Conservation (phyloP, 2,888 invertebrate species). For the Chrysomela aeneicollis region DNA sequence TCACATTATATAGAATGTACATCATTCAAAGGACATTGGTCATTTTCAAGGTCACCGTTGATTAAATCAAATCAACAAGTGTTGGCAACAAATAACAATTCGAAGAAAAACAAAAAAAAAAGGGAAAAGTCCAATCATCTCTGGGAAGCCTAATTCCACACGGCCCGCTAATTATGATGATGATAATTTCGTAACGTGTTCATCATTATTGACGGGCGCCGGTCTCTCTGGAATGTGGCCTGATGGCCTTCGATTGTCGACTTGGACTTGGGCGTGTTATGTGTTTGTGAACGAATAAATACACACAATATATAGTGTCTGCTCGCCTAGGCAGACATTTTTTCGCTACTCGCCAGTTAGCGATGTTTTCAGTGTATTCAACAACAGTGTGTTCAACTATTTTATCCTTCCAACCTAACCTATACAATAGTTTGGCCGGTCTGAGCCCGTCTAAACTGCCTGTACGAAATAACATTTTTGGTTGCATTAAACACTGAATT, state of each 20-base stretch:
- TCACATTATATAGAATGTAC: too few relatives aligned
- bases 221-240: constrained; percentile 49
- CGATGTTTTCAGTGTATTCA: too few relatives aligned
- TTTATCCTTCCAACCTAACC: too few relatives aligned
- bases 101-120: not conserved
- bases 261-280: constrained; percentile 37
- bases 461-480: too few relatives aligned
- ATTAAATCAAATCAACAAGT: too few relatives aligned
- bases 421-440: too few relatives aligned
- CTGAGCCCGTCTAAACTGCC: too few relatives aligned
- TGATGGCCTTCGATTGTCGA: constrained; percentile 51
- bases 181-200: constrained; percentile 47
- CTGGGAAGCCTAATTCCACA: not conserved
- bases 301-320: not conserved
- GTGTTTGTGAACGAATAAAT: constrained; percentile 36
- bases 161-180: not conserved
- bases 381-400: too few relatives aligned
- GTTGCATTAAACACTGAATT: too few relatives aligned
- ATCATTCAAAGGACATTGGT: too few relatives aligned
- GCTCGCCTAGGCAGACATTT: not conserved
- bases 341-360: not conserved
- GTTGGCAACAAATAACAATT: too few relatives aligned
- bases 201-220: constrained; percentile 47
- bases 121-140: not conserved
- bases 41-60: too few relatives aligned